A percentile compares a stretch with the other conserved stretches of the same genome.
Conservation (phyloP, 2,113 vertebrate species). For the Anthoscopus minutus region DNA sequence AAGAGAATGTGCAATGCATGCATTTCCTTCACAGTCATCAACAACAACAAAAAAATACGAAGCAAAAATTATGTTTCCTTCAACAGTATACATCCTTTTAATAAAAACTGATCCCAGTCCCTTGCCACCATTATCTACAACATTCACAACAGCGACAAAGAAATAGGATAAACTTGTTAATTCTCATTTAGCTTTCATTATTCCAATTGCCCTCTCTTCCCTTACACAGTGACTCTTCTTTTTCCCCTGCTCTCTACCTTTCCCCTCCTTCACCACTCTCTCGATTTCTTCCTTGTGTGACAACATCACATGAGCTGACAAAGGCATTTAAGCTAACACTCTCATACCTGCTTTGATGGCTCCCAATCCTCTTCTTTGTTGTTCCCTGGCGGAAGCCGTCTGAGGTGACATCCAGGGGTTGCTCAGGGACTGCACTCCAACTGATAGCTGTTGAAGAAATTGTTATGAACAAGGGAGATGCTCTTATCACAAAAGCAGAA, state of each 20-base stretch:
- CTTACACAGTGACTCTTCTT: background rate
- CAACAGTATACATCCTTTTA: background rate
- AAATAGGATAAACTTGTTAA: background rate
- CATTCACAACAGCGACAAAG: background rate
- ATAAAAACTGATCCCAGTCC: background rate
- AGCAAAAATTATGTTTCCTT: background rate
- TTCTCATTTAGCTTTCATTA: background rate
- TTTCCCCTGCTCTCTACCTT: background rate
- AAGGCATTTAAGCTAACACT: rapidly evolving
- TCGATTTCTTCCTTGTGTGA: background rate
- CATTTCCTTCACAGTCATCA: background rate
- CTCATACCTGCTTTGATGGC: conserved; percentile 78
- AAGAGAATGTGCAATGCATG: background rate
- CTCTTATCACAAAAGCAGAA: background rate
- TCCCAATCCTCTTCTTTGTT: conserved; percentile 81
- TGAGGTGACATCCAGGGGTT: conserved; percentile 90
- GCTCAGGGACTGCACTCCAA: conserved; percentile 85
- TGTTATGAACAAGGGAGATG: background rate
- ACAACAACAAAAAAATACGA: background rate
- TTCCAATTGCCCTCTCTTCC: background rate
- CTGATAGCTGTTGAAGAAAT: conserved; percentile 81
- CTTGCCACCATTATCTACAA: background rate
- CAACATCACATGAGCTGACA: background rate
- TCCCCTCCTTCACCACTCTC: background rate
- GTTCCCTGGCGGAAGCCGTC: conserved; percentile 90